These are phyloP conservation scores for Dasypogon diadema DNA, from an alignment of 2,888 invertebrate species.

Conservation along the genomic window DNA sequence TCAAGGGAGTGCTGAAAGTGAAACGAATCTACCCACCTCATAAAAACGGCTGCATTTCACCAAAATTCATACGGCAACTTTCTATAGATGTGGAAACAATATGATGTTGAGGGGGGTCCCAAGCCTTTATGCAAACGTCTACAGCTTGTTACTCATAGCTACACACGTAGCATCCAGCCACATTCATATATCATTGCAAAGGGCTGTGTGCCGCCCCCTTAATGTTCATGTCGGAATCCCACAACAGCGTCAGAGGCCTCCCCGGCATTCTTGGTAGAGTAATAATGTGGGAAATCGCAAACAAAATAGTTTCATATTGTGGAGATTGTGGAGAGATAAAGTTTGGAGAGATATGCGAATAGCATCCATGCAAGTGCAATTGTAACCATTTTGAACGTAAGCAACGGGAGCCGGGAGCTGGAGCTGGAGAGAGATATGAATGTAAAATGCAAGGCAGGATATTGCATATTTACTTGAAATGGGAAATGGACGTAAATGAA, in stretches of 20 bases:
- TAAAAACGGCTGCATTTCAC: slow-evolving; percentile 44
- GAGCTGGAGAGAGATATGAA: slow-evolving; percentile 42
- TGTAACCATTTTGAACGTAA: slow-evolving; percentile 35
- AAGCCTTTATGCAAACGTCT: not conserved
- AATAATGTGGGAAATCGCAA: slow-evolving; percentile 51
- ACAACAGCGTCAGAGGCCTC: slow-evolving; percentile 28
- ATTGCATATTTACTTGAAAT: slow-evolving; percentile 60
- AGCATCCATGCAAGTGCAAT: slow-evolving; percentile 31
- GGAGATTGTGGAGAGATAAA: slow-evolving; percentile 50
- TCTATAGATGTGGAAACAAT: slow-evolving; percentile 34
- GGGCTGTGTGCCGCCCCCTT: slow-evolving; percentile 35
- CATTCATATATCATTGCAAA: slow-evolving; percentile 35
- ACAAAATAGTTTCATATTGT: slow-evolving; percentile 51
- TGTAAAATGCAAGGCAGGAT: slow-evolving; percentile 55
- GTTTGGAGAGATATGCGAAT: slow-evolving; percentile 49
- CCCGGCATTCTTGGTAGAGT: slow-evolving; percentile 46
- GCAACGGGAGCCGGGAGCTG: not conserved
- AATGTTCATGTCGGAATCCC: slow-evolving; percentile 48
- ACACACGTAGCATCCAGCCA: slow-evolving; percentile 7
- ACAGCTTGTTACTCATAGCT: slow-evolving; percentile 11
- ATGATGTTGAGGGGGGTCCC: not conserved
- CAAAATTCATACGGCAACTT: slow-evolving; percentile 29
- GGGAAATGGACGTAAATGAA: slow-evolving; percentile 60
- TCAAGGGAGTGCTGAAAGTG: slow-evolving; percentile 26
- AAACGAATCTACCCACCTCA: slow-evolving; percentile 36